phyloP scores from a whole-genome alignment of 1,140 invertebrate genomes.

The Metopolophium dirhodum region DNA sequence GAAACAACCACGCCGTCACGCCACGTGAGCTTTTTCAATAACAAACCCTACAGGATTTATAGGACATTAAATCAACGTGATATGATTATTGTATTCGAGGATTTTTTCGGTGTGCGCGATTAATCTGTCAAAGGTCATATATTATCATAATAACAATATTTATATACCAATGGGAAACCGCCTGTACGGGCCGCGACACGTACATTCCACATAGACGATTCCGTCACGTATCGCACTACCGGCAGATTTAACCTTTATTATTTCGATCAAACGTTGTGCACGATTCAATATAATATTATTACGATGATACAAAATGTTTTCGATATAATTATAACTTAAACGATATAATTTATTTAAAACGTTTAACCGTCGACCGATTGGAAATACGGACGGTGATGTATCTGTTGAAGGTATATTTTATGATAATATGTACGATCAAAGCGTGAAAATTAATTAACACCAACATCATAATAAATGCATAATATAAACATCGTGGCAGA shows the following conservation, averaged over 20 bases:
- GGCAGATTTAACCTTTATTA: background rate
- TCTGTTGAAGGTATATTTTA: background rate
- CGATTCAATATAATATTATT: background rate
- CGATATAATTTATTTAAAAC: background rate
- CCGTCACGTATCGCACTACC: background rate
- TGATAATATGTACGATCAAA: background rate
- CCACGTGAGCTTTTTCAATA: background rate
- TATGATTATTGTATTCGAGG: background rate
- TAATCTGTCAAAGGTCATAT: background rate
- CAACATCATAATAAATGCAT: background rate
- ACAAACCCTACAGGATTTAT: background rate
- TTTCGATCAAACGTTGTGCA: background rate
- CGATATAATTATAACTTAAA: too few species aligned
- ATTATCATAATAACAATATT: background rate
- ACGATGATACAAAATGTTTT: background rate
- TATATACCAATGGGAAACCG: background rate
- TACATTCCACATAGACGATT: background rate
- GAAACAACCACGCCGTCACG: background rate
- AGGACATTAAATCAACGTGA: background rate
- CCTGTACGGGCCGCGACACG: background rate
- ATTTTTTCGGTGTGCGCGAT: background rate
- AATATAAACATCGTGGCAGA: background rate
- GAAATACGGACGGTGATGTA: background rate
- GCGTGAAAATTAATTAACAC: background rate
- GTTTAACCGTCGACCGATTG: background rate